A percentile compares a stretch with the other conserved stretches of the same genome.
phyloP scores from a whole-genome alignment of 2,888 invertebrate genomes.

The Himalopsyche anomala region DNA sequence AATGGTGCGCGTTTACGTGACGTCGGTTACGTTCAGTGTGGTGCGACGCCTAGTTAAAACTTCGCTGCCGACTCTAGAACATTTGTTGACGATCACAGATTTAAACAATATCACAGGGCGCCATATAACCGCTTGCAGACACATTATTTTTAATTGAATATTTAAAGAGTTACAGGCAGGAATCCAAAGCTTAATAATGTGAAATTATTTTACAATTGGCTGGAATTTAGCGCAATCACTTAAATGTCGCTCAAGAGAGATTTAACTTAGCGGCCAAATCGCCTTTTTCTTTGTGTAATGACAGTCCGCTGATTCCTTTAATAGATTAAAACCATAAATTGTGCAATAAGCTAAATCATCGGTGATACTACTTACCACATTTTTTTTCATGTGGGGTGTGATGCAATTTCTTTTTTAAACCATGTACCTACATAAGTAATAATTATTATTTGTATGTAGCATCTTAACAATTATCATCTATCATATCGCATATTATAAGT shows the following conservation, averaged over 20 bases:
- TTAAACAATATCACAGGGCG: not conserved
- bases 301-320: not conserved
- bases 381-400: too few relatives aligned
- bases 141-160: conserved; percentile 27
- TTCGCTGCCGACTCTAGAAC: not conserved
- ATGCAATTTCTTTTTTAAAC: too few relatives aligned
- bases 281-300: not conserved
- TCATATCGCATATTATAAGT: too few relatives aligned
- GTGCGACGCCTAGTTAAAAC: too few relatives aligned
- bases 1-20: too few relatives aligned
- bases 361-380: too few relatives aligned
- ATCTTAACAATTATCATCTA: too few relatives aligned
- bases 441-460: too few relatives aligned
- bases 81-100: not conserved
- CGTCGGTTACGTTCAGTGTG: too few relatives aligned
- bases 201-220: conserved; percentile 11
- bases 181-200: conserved; percentile 25
- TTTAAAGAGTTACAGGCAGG: not conserved
- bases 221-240: not conserved
- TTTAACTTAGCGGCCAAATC: not conserved
- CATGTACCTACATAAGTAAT: too few relatives aligned
- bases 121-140: not conserved
- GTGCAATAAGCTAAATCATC: too few relatives aligned
- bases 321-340: not conserved
- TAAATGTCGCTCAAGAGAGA: not conserved